Conservation (phyloP, 2,888 invertebrate genomes). For the Crepidodera aurea region DNA sequence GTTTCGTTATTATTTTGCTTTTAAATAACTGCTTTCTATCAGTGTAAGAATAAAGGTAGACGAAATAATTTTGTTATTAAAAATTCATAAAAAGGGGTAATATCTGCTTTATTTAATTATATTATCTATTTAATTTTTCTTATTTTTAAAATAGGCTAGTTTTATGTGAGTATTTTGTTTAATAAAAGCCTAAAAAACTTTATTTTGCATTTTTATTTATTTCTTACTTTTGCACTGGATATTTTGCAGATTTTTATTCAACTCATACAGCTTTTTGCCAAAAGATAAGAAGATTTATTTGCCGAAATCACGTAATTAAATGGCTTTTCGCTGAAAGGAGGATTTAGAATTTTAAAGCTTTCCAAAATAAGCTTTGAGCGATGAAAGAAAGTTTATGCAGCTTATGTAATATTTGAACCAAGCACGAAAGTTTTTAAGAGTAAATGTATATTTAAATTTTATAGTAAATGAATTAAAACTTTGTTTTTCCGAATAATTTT, state of each 20-base stretch:
- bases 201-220: conserved; percentile 22
- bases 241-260: neutral
- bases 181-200: conserved; percentile 26
- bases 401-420: conserved; percentile 2
- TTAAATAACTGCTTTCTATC: too few relatives aligned
- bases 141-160: conserved; percentile 10
- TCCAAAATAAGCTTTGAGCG: conserved; percentile 11
- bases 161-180: conserved; percentile 30
- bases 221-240: conserved; percentile 18
- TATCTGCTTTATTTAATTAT: conserved; percentile 4
- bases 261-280: conserved; percentile 8
- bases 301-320: neutral
- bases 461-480: too few relatives aligned
- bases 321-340: neutral
- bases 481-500: too few relatives aligned
- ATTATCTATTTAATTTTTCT: conserved; percentile 9
- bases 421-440: too few relatives aligned
- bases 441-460: too few relatives aligned
- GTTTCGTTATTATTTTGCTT: too few relatives aligned
- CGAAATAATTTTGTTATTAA: too few relatives aligned
- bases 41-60: too few relatives aligned
- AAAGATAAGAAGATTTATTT: neutral
- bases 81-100: too few relatives aligned
- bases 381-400: neutral
- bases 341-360: neutral